Evolutionary conservation across 2,797 vertebrate species (phyloP).

Genomic region (Mus spretus): DNA sequence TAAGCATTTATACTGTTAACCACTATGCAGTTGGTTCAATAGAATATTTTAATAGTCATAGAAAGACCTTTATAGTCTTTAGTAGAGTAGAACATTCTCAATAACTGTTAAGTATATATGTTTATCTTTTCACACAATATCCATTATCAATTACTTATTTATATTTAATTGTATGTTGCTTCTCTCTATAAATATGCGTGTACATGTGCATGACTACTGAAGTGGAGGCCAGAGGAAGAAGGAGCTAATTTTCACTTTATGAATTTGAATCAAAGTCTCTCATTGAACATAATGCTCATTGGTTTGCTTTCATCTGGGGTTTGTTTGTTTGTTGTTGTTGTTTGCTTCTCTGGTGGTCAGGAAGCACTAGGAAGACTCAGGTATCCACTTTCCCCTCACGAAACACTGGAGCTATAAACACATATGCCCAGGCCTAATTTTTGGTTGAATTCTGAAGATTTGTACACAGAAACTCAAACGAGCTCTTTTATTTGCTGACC

Average conservation of each 20-base stretch:
- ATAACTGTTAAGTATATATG: not conserved
- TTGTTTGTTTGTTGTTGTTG: not conserved
- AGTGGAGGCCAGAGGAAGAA: not conserved
- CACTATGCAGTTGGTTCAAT: not conserved
- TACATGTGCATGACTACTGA: not conserved
- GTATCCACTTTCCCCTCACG: accelerated
- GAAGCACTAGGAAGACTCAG: not conserved
- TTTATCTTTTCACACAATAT: not conserved
- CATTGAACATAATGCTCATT: not conserved
- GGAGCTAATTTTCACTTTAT: not conserved
- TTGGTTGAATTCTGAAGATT: not conserved
- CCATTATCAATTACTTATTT: not conserved
- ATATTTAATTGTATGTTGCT: not conserved
- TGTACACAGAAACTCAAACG: not conserved
- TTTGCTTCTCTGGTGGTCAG: not conserved
- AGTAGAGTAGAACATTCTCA: too few species aligned
- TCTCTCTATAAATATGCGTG: not conserved
- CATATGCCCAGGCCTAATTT: not conserved
- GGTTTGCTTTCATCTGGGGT: not conserved
- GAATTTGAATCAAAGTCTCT: not conserved
- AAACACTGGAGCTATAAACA: too few species aligned
- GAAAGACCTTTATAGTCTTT: not conserved
- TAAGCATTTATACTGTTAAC: not conserved
- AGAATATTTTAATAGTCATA: not conserved
- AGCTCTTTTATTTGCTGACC: not conserved